phyloP scores from a whole-genome alignment of 2,888 invertebrate species.

The Brachypterus glaber region DNA sequence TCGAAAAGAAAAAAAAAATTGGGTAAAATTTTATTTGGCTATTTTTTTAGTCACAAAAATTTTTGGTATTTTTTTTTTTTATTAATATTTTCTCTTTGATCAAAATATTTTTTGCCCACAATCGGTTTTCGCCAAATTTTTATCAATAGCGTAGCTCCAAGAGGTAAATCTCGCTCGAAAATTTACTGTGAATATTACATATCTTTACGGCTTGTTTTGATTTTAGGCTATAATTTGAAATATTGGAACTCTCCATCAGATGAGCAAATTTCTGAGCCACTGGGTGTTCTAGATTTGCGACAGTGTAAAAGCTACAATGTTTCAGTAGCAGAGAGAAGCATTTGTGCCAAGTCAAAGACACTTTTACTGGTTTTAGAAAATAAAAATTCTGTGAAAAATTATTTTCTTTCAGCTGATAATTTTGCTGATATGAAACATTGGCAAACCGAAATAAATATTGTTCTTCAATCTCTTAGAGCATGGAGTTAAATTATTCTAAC shows the following conservation, averaged over 20 bases:
- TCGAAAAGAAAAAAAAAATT: too few relatives aligned
- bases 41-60: too few relatives aligned
- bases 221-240: slow-evolving; percentile 16
- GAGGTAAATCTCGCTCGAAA: too few relatives aligned
- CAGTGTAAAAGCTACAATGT: slow-evolving; percentile 14
- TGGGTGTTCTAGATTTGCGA: slow-evolving; percentile 18
- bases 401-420: slow-evolving; percentile 20
- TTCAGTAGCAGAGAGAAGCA: slow-evolving; percentile 19
- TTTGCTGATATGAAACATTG: slow-evolving; percentile 17
- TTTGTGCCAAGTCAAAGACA: slow-evolving; percentile 23
- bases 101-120: too few relatives aligned
- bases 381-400: slow-evolving; percentile 12
- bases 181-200: too few relatives aligned
- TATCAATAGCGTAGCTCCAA: too few relatives aligned
- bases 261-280: slow-evolving; percentile 16
- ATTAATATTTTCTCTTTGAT: too few relatives aligned
- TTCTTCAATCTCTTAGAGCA: slow-evolving; percentile 13
- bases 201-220: too few relatives aligned
- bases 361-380: slow-evolving; percentile 17
- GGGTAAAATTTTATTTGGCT: too few relatives aligned
- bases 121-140: too few relatives aligned
- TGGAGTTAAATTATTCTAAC: too few relatives aligned
- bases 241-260: slow-evolving; percentile 27
- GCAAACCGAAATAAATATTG: slow-evolving; percentile 17
- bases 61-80: too few relatives aligned